Base-by-base conservation (phyloP, 1,140 invertebrate species). In the Periplaneta americana region DNA sequence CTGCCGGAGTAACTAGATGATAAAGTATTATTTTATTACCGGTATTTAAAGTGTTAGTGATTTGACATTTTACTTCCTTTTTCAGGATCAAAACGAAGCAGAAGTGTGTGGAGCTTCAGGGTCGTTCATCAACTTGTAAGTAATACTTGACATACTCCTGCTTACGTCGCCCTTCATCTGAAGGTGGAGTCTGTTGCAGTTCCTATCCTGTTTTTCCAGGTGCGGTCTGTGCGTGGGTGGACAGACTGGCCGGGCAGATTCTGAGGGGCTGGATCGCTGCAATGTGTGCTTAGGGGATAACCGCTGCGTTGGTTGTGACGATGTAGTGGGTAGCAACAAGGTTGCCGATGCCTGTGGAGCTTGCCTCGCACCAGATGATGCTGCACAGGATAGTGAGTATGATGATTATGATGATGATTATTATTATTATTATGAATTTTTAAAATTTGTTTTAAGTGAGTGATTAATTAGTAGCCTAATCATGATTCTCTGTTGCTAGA, bases 171-270 rank as follows among this genome's bases (percentile, higher is more conserved):
- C n/a, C n/a, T n/a, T n/a, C n/a, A n/a, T n/a, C n/a, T n/a, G n/a
- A n/a, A n/a, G n/a, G n/a, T n/a, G n/a, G n/a, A n/a, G n/a, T n/a
- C n/a, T n/a, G n/a, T n/a, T n/a, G n/a, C n/a, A n/a, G n/a, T n/a
- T n/a, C n/a, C n/a, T n/a, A n/a, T n/a, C n/a, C n/a, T n/a, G 1
- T 57, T 1, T 57, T 80, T 89, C 17, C 79, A 83, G 83, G 75
- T 84, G 83, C 28, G 82, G 82, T 8, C 57, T 66, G 35, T 84
- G 83, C 32, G 82, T 84, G 33, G 82, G 82, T 28, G 83, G 83
- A 9, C 35, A 37, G 28, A 82, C 83, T 1, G 80, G 81, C 8
- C 82, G 75, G 1, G 39, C 31, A 4, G 74, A 66, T 2, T 22
- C 76, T 9, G n/a, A 82, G 2, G 83, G 82, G 6, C 57, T 84